Conservation (phyloP, 2,113 vertebrate genomes). For the Lamprotornis superbus region DNA sequence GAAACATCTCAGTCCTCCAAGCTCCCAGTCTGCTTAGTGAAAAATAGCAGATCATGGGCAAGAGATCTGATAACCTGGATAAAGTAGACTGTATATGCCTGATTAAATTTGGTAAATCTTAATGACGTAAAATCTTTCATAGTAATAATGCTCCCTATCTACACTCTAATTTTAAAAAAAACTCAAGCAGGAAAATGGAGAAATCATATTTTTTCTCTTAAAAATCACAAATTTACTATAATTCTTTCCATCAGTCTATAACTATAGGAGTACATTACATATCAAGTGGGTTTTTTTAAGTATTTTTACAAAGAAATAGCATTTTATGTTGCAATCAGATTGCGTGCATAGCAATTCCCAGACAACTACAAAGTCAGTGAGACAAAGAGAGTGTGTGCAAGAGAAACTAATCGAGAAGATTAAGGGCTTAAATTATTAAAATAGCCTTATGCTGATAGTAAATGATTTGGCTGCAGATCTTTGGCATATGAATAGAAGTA, state of each 20-base stretch:
- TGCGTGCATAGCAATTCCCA: neutral
- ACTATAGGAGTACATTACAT: neutral
- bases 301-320: neutral
- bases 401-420: constrained; percentile 37
- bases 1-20: neutral
- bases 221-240: neutral
- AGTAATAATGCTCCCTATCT: neutral
- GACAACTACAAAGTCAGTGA: neutral
- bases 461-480: constrained; percentile 28
- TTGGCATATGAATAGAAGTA: constrained; percentile 17
- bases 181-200: neutral
- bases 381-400: neutral
- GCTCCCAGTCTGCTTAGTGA: neutral
- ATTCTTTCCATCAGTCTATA: neutral
- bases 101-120: constrained; percentile 60
- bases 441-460: neutral
- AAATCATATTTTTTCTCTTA: neutral
- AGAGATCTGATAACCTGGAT: constrained; percentile 59
- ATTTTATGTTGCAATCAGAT: neutral
- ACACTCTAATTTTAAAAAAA: neutral
- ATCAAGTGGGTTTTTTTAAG: neutral
- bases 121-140: constrained; percentile 67
- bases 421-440: constrained; percentile 62
- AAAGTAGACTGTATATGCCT: constrained; percentile 33
- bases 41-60: constrained; percentile 22